These are phyloP conservation scores for Synaphobranchus kaupii DNA, from an alignment of 2,797 vertebrate species.

Conservation along the genomic window DNA sequence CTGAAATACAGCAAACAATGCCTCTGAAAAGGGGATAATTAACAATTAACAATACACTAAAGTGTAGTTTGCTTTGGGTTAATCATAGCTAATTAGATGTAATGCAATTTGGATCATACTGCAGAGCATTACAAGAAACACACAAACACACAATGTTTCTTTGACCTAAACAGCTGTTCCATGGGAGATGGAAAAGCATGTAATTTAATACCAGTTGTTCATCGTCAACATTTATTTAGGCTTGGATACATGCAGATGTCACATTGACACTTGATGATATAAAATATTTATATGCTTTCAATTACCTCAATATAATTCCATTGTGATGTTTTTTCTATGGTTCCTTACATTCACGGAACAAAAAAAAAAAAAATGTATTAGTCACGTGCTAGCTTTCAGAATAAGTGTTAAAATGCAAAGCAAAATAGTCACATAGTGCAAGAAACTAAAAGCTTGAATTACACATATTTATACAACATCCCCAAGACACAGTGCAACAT, in stretches of 20 bases:
- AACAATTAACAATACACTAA: background rate
- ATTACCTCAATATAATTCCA: background rate
- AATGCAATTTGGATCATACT: conserved; percentile 17
- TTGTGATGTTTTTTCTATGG: background rate
- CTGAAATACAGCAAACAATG: background rate
- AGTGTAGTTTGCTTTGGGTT: conserved; percentile 17
- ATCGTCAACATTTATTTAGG: background rate
- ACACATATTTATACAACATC: conserved; percentile 56
- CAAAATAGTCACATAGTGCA: background rate
- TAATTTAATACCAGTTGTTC: conserved; percentile 6
- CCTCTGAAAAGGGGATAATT: background rate
- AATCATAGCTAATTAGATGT: conserved; percentile 26
- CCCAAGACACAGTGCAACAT: conserved; percentile 55
- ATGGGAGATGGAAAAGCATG: background rate
- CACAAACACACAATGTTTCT: background rate
- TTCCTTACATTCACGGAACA: background rate
- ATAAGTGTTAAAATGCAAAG: background rate
- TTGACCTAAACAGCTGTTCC: conserved; percentile 12
- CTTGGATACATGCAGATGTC: conserved; percentile 11
- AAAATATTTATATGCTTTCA: background rate
- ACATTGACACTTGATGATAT: conserved; percentile 7
- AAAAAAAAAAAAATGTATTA: background rate
- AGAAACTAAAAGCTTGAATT: conserved; percentile 26
- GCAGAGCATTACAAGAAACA: background rate
- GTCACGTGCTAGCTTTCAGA: background rate